These are phyloP conservation scores for Glyptemys insculpta DNA, from an alignment of 2,797 vertebrate genomes.

Conservation along the genomic window DNA sequence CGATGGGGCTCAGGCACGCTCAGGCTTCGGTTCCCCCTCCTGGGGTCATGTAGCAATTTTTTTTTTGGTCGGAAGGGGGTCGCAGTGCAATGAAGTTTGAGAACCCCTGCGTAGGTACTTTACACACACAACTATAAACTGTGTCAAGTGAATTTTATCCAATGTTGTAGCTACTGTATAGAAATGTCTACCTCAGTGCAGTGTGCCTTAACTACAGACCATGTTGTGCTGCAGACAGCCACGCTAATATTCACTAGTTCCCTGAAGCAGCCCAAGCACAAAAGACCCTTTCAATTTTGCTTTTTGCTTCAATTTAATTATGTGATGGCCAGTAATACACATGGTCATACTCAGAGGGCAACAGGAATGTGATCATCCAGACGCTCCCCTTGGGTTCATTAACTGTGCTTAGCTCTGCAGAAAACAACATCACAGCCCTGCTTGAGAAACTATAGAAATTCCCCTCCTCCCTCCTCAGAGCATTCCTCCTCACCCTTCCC, in stretches of 20 bases:
- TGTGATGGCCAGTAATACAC: neutral
- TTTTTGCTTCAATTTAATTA: conserved; percentile 44
- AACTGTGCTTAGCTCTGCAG: conserved; percentile 6
- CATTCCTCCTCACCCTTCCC: neutral
- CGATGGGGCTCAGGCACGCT: no score
- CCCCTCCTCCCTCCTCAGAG: neutral
- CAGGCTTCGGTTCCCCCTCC: no score
- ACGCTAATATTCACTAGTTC: neutral
- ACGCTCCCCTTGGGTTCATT: neutral
- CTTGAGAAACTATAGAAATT: neutral
- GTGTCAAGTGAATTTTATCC: neutral
- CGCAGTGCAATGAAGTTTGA: no score
- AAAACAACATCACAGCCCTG: neutral
- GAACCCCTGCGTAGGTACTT: neutral
- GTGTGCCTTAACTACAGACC: neutral
- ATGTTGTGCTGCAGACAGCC: neutral
- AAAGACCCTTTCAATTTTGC: neutral
- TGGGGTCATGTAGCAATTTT: no score
- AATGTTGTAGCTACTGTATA: neutral
- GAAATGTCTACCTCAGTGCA: neutral
- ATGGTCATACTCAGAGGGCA: neutral
- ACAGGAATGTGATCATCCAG: neutral
- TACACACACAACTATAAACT: neutral
- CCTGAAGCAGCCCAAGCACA: neutral
- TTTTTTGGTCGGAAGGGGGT: no score